phyloP scores from a whole-genome alignment of 2,888 invertebrate genomes.

The Sphinx pinastri region DNA sequence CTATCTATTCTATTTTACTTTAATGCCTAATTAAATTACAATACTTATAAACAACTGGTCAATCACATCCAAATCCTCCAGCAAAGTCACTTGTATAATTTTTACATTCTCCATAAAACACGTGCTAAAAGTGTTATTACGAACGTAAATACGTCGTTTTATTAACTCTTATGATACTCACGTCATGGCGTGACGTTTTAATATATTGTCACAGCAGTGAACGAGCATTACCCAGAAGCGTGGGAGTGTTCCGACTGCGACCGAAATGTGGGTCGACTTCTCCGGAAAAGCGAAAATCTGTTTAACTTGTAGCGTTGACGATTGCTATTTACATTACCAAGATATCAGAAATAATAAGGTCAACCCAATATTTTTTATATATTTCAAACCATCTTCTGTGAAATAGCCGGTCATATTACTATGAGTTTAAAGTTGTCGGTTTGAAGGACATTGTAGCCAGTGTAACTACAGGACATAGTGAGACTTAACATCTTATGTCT shows the following conservation, averaged over 20 bases:
- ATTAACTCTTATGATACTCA: slow-evolving; percentile 39
- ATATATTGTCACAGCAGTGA: slow-evolving; percentile 68
- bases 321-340: slow-evolving; percentile 9
- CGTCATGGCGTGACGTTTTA: slow-evolving; percentile 54
- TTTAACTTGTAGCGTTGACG: slow-evolving; percentile 9
- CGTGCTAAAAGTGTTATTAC: slow-evolving; percentile 34
- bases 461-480: too few relatives aligned
- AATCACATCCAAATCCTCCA: not conserved
- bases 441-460: too few relatives aligned
- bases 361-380: too few relatives aligned
- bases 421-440: too few relatives aligned
- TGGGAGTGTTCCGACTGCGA: slow-evolving; percentile 54
- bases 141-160: slow-evolving; percentile 22
- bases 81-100: not conserved
- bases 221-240: slow-evolving; percentile 72
- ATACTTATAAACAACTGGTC: not conserved
- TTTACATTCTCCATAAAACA: slow-evolving; percentile 30
- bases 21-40: too few relatives aligned
- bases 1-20: too few relatives aligned
- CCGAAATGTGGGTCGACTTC: slow-evolving; percentile 64
- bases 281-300: slow-evolving; percentile 44
- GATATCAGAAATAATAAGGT: not conserved
- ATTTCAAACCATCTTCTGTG: too few relatives aligned
- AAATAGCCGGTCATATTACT: too few relatives aligned
- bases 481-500: too few relatives aligned